phyloP scores from a whole-genome alignment of 1,140 invertebrate genomes.

The Heterodera carotae region DNA sequence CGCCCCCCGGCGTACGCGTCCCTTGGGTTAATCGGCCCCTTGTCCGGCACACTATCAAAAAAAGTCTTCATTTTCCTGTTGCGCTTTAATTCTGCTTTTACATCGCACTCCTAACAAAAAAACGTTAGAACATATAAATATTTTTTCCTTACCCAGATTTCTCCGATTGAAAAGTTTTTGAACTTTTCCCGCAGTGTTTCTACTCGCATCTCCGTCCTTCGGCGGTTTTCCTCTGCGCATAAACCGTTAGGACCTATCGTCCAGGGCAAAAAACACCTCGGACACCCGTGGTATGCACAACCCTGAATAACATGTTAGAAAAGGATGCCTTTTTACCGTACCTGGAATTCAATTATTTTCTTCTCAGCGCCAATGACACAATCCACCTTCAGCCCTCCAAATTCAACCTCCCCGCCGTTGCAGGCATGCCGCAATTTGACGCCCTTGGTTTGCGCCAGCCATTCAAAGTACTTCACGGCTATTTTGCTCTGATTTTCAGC shows the following conservation, averaged over 20 bases:
- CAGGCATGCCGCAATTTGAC: not conserved
- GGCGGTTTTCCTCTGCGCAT: not conserved
- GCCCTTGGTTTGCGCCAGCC: not conserved
- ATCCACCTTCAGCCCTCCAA: not conserved
- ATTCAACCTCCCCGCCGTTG: not conserved
- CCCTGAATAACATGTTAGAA: not conserved
- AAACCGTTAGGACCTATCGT: not conserved
- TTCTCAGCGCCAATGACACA: not conserved
- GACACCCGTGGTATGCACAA: not conserved
- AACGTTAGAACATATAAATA: not conserved
- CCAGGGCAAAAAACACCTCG: not conserved
- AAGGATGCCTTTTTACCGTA: not conserved
- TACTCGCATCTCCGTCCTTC: not conserved
- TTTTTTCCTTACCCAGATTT: constrained; percentile 8
- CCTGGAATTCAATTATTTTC: not conserved
- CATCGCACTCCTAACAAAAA: constrained; percentile 8
- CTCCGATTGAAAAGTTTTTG: not conserved
- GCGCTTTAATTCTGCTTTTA: not conserved
- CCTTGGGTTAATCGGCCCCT: not conserved
- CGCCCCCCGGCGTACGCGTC: not conserved
- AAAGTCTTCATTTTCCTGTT: constrained; percentile 10
- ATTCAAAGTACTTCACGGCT: not conserved
- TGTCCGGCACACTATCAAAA: not conserved
- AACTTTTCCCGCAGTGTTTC: not conserved
- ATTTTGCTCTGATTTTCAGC: constrained; percentile 13